Conservation (phyloP, 2,888 invertebrate genomes). For the Craniophora ligustri region DNA sequence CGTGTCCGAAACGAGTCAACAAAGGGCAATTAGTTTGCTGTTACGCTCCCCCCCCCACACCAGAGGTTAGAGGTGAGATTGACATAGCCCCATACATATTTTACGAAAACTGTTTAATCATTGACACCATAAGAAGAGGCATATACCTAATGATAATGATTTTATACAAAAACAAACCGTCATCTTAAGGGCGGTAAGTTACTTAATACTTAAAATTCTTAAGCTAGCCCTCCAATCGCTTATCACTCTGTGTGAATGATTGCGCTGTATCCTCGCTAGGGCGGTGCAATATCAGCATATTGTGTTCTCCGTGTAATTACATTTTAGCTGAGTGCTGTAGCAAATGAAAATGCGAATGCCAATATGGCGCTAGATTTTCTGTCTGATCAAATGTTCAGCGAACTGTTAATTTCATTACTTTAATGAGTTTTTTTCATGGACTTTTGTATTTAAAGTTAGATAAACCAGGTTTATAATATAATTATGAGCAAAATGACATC, state of each 20-base stretch:
- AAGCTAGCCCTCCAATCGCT: slow-evolving; percentile 16
- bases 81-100: neutral
- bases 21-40: too few relatives aligned
- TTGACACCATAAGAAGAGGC: too few relatives aligned
- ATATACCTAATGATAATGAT: too few relatives aligned
- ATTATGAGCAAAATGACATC: too few relatives aligned
- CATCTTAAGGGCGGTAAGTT: too few relatives aligned
- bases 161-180: too few relatives aligned
- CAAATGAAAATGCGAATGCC: slow-evolving; percentile 42
- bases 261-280: slow-evolving; percentile 29
- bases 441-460: neutral
- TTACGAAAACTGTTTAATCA: too few relatives aligned
- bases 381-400: slow-evolving; percentile 34
- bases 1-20: too few relatives aligned
- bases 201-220: neutral
- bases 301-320: slow-evolving; percentile 52
- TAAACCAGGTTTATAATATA: neutral
- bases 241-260: slow-evolving; percentile 12
- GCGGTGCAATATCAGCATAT: slow-evolving; percentile 52
- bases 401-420: slow-evolving; percentile 17
- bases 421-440: slow-evolving; percentile 24
- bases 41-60: too few relatives aligned
- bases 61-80: too few relatives aligned
- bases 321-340: slow-evolving; percentile 50
- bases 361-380: slow-evolving; percentile 35